Percentiles rank a stretch among this genome's conserved stretches.
phyloP scores from a whole-genome alignment of 1,140 invertebrate species.

The Neodiprion lecontei region DNA sequence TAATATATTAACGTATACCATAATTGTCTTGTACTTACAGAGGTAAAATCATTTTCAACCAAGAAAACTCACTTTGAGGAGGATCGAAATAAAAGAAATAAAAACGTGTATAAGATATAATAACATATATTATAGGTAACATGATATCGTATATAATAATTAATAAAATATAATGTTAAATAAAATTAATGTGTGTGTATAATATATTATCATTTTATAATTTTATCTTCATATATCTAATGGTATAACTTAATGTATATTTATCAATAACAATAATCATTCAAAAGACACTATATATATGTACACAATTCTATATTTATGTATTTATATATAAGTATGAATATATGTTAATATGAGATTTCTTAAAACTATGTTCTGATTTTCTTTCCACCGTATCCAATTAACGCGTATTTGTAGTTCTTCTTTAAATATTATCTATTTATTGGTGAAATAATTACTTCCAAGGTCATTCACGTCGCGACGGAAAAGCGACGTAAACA shows the following conservation, averaged over 20 bases:
- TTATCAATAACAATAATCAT: slow-evolving; percentile 4
- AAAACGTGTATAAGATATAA: slow-evolving; percentile 41
- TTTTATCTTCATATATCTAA: not conserved
- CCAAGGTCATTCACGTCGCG: slow-evolving; percentile 20
- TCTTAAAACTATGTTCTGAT: slow-evolving; percentile 4
- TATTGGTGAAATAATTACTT: slow-evolving; percentile 7
- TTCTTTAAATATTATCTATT: slow-evolving; percentile 16
- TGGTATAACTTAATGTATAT: not conserved
- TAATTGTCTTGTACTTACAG: not conserved
- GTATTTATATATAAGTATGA: not conserved
- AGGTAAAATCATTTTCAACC: not conserved
- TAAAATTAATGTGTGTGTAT: slow-evolving; percentile 55
- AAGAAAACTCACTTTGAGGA: not conserved
- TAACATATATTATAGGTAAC: slow-evolving; percentile 56
- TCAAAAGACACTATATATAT: slow-evolving; percentile 1
- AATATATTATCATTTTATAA: slow-evolving; percentile 52
- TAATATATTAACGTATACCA: not conserved
- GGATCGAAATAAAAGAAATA: not conserved
- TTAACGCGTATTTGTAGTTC: not conserved
- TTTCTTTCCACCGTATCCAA: not conserved
- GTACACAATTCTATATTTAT: not conserved
- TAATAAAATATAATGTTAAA: slow-evolving; percentile 59
- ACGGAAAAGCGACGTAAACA: slow-evolving; percentile 8
- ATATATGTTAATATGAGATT: slow-evolving; percentile 1
- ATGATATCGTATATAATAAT: slow-evolving; percentile 56